phyloP scores from a whole-genome alignment of 2,113 vertebrate species.

The Cathartes aura region DNA sequence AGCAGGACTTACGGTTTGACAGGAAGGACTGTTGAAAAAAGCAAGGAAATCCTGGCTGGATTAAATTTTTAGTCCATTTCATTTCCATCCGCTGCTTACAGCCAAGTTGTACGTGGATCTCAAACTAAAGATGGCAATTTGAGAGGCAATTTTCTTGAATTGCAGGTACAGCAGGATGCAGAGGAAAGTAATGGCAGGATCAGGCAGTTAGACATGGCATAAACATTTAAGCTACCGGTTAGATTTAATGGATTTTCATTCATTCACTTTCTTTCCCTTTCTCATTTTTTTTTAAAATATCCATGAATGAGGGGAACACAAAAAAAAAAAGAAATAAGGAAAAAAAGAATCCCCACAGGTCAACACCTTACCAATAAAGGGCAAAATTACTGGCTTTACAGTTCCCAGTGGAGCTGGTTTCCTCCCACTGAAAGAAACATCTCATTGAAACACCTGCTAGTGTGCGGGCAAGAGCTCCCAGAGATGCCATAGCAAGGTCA shows the following conservation, averaged over 20 bases:
- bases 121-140: slow-evolving; percentile 68
- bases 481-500: background rate
- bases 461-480: background rate
- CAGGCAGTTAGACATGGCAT: slow-evolving; percentile 42
- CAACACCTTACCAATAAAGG: background rate
- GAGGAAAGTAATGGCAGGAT: slow-evolving; percentile 52
- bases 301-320: background rate
- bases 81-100: slow-evolving; percentile 38
- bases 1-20: background rate
- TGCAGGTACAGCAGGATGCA: slow-evolving; percentile 57
- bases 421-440: background rate
- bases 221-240: slow-evolving; percentile 11
- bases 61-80: slow-evolving; percentile 60
- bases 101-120: slow-evolving; percentile 30
- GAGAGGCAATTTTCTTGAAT: slow-evolving; percentile 67
- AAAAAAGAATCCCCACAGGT: background rate
- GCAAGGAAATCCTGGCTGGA: slow-evolving; percentile 7
- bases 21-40: background rate
- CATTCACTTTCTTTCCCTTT: background rate
- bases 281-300: background rate
- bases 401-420: background rate
- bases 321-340: background rate
- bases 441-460: background rate
- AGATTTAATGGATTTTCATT: slow-evolving; percentile 54
- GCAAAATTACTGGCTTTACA: background rate